A percentile compares a stretch with the other conserved stretches of the same genome.
These are phyloP conservation scores for Equus przewalskii DNA, from an alignment of 2,113 vertebrate species.

Conservation along the genomic window DNA sequence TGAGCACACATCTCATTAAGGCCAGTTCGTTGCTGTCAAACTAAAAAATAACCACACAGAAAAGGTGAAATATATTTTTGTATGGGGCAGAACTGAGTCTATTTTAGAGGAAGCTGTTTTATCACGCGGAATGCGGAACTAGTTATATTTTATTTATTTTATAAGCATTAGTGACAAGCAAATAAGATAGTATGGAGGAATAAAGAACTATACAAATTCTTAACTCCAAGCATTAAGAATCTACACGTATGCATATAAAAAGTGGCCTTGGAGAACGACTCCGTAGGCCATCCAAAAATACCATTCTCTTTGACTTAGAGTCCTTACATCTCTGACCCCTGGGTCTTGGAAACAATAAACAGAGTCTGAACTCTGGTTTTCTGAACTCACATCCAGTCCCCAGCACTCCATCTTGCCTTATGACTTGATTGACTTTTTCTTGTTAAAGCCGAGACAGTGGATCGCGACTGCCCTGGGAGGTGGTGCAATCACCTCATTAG, in stretches of 20 bases:
- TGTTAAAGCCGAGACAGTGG: background rate
- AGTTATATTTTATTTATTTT: background rate
- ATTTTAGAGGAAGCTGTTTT: background rate
- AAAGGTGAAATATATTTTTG: background rate
- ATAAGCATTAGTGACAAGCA: background rate
- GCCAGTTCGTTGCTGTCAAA: background rate
- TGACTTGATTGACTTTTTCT: background rate
- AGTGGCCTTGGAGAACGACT: background rate
- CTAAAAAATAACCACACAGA: background rate
- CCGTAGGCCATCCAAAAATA: background rate
- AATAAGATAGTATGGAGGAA: background rate
- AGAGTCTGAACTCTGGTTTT: background rate
- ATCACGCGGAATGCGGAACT: background rate
- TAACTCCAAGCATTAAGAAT: background rate
- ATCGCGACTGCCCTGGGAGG: background rate
- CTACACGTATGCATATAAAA: fast-evolving
- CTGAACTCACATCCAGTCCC: background rate
- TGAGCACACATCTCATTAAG: background rate
- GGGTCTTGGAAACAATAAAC: background rate
- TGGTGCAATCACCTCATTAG: background rate
- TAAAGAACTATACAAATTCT: background rate
- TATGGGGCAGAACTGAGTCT: background rate
- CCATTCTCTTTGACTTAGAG: background rate
- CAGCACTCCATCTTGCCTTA: no score
- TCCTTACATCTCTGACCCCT: background rate